These are phyloP conservation scores for Tholera decimalis DNA, from an alignment of 2,888 invertebrate species.

Conservation along the genomic window DNA sequence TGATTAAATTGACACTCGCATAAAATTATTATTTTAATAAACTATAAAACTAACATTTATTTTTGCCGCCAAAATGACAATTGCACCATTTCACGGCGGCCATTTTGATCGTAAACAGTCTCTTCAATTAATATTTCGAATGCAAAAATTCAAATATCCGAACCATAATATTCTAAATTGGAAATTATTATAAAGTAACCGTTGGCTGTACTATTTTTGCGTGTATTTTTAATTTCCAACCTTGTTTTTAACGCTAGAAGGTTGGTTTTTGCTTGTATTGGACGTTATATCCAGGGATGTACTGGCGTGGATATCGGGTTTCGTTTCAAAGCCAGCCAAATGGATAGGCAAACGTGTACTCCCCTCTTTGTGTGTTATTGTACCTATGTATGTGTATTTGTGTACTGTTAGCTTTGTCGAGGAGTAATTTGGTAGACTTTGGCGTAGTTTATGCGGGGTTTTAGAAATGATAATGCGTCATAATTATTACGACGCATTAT, in stretches of 20 bases:
- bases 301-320: conserved; percentile 75
- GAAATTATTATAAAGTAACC: conserved; percentile 64
- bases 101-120: conserved; percentile 26
- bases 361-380: conserved; percentile 67
- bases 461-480: not conserved
- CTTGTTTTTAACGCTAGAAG: not conserved
- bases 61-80: conserved; percentile 25
- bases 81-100: conserved; percentile 17
- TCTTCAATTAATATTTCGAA: conserved; percentile 51
- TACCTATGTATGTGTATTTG: conserved; percentile 57
- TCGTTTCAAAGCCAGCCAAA: conserved; percentile 80
- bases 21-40: conserved; percentile 1
- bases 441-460: not conserved
- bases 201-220: conserved; percentile 53
- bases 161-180: conserved; percentile 66
- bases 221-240: conserved; percentile 19
- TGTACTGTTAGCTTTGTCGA: conserved; percentile 42
- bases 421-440: conserved; percentile 43
- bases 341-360: conserved; percentile 82
- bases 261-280: conserved; percentile 43
- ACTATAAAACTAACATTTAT: not conserved
- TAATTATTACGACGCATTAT: no score
- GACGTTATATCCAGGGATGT: conserved; percentile 64
- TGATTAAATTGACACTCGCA: conserved; percentile 5
- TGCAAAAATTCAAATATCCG: conserved; percentile 58